Percentiles rank a stretch among this genome's conserved stretches.
Evolutionary conservation across 2,888 invertebrate species (phyloP).

Genomic region (Gortyna flavago): DNA sequence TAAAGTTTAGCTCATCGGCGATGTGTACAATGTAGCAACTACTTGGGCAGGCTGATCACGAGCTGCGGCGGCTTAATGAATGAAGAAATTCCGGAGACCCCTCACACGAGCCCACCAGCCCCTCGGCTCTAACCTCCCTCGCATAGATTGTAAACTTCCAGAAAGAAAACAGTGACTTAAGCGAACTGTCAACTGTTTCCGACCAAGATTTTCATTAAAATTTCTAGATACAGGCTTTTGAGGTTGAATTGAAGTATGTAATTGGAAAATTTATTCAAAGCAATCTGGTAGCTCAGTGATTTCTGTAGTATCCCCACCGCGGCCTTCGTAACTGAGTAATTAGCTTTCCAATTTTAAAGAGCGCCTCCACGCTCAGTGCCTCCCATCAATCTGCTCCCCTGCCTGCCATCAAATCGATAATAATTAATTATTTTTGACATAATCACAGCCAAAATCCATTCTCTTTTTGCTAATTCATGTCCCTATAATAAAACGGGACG

Average conservation of each 20-base stretch:
- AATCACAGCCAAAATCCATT: slow-evolving; percentile 92
- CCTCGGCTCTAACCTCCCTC: slow-evolving; percentile 73
- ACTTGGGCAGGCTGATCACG: slow-evolving; percentile 86
- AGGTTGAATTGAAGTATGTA: slow-evolving; percentile 33
- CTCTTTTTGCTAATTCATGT: slow-evolving; percentile 93
- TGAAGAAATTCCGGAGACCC: slow-evolving; percentile 86
- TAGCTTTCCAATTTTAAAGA: slow-evolving; percentile 88
- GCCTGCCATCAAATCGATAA: slow-evolving; percentile 90
- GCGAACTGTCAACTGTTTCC: slow-evolving; percentile 57
- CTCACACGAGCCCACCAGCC: slow-evolving; percentile 82
- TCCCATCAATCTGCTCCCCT: slow-evolving; percentile 87
- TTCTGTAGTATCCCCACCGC: slow-evolving; percentile 77
- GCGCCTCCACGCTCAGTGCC: slow-evolving; percentile 78
- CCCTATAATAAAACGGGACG: slow-evolving; percentile 90
- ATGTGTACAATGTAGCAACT: slow-evolving; percentile 80
- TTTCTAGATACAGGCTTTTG: slow-evolving; percentile 28
- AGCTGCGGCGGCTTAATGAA: slow-evolving; percentile 85
- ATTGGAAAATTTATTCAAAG: slow-evolving; percentile 55
- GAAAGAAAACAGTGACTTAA: slow-evolving; percentile 68
- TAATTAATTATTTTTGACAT: slow-evolving; percentile 94
- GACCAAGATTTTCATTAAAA: slow-evolving; percentile 43
- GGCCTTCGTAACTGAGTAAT: slow-evolving; percentile 82
- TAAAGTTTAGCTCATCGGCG: slow-evolving; percentile 86
- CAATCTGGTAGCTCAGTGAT: slow-evolving; percentile 74
- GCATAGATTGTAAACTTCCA: slow-evolving; percentile 80